Conservation (phyloP, 1,140 invertebrate species). For the Nephotettix cincticeps region DNA sequence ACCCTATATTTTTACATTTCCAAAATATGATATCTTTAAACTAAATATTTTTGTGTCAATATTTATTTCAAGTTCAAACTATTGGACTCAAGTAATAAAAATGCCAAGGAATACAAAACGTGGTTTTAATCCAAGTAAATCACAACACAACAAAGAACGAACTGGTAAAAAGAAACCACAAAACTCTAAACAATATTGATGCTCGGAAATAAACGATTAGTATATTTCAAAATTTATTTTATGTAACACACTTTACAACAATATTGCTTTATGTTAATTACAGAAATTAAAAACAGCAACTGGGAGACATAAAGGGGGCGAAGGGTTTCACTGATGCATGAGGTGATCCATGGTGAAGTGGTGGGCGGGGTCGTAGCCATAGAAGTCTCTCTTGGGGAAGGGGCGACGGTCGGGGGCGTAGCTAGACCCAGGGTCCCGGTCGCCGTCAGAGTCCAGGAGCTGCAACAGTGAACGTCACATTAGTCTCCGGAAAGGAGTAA, state of each 20-base stretch:
- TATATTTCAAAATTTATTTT: constrained; percentile 19
- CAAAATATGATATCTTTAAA: too few relatives aligned
- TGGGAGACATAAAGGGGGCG: neutral
- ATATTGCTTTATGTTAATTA: constrained; percentile 19
- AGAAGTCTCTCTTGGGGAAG: constrained; percentile 15
- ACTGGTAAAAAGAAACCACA: too few relatives aligned
- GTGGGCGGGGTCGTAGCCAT: constrained; percentile 13
- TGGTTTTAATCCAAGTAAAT: too few relatives aligned
- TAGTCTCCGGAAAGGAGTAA: too few relatives aligned
- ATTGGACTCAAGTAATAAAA: too few relatives aligned
- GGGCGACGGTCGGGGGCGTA: neutral
- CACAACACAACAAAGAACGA: too few relatives aligned
- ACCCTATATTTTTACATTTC: too few relatives aligned
- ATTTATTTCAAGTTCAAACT: too few relatives aligned
- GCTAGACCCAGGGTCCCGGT: constrained; percentile 1
- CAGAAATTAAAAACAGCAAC: constrained; percentile 19
- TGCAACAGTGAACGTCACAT: too few relatives aligned
- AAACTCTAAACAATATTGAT: neutral
- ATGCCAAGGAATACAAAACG: too few relatives aligned
- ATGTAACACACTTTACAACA: constrained; percentile 12
- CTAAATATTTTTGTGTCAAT: too few relatives aligned
- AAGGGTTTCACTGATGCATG: constrained; percentile 1
- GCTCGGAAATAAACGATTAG: constrained; percentile 4
- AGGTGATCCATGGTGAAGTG: constrained; percentile 21
- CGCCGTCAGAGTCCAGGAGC: constrained; percentile 6